Conservation (phyloP, 2,113 vertebrate genomes). For the Ptychochromis oligacanthus region DNA sequence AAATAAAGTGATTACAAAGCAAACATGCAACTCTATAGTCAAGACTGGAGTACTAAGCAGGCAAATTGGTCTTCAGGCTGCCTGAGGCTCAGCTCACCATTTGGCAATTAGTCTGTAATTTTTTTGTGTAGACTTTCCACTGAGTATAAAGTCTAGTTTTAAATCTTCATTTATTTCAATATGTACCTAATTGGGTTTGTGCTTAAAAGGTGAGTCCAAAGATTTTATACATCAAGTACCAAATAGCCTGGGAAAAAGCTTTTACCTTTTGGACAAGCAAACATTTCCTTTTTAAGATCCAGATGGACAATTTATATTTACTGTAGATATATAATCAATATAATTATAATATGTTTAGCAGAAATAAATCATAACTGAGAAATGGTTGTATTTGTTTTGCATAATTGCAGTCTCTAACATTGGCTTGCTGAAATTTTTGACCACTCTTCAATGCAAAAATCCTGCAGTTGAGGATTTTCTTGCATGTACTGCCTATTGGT, state of each 20-base stretch:
- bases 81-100: not conserved
- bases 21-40: not conserved
- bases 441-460: not conserved
- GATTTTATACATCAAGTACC: not conserved
- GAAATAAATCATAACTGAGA: not conserved
- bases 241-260: not conserved
- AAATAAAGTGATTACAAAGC: conserved; percentile 3
- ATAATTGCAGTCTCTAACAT: not conserved
- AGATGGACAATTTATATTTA: not conserved
- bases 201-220: not conserved
- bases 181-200: not conserved
- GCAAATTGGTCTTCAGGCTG: not conserved
- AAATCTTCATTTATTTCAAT: not conserved
- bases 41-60: not conserved
- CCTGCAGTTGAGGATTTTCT: not conserved
- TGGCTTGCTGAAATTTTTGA: not conserved
- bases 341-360: not conserved
- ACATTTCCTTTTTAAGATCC: not conserved
- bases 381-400: not conserved
- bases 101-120: not conserved
- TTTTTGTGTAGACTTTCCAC: not conserved
- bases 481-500: not conserved
- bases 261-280: not conserved
- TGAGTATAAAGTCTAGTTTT: not conserved
- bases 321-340: not conserved